Evolutionary conservation across 2,888 invertebrate genomes (phyloP).

Genomic region (Erpobdella octoculata): DNA sequence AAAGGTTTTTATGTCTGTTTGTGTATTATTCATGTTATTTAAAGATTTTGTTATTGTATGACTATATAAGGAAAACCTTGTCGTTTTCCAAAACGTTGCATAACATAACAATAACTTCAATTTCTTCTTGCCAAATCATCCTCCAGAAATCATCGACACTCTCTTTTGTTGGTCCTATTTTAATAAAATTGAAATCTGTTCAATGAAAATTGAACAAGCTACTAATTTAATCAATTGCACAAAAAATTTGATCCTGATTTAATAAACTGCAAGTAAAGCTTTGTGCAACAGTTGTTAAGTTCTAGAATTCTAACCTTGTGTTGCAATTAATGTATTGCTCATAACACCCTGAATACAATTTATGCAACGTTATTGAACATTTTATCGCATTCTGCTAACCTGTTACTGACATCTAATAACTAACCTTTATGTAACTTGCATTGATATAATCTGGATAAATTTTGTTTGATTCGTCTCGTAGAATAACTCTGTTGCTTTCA

Average conservation of each 20-base stretch:
- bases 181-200: too few relatives aligned
- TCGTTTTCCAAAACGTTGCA: conserved; percentile 89
- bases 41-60: too few relatives aligned
- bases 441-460: conserved; percentile 18
- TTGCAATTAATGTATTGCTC: conserved; percentile 5
- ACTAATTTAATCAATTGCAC: too few relatives aligned
- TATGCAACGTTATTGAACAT: not conserved
- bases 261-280: not conserved
- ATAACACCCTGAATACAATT: not conserved
- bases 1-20: not conserved
- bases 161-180: conserved; percentile 43
- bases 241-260: too few relatives aligned
- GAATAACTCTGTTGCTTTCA: conserved; percentile 3
- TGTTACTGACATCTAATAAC: not conserved
- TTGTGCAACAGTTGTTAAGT: not conserved
- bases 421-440: conserved; percentile 14
- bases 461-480: not conserved
- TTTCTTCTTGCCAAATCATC: conserved; percentile 93
- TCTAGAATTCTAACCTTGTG: conserved; percentile 3
- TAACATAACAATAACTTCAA: conserved; percentile 89
- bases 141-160: conserved; percentile 92
- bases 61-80: conserved; percentile 64
- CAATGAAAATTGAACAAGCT: too few relatives aligned
- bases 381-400: not conserved
- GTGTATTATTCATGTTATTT: not conserved